A percentile compares a stretch with the other conserved stretches of the same genome.
Conservation (phyloP, 2,797 vertebrate species). For the Potorous gilbertii region DNA sequence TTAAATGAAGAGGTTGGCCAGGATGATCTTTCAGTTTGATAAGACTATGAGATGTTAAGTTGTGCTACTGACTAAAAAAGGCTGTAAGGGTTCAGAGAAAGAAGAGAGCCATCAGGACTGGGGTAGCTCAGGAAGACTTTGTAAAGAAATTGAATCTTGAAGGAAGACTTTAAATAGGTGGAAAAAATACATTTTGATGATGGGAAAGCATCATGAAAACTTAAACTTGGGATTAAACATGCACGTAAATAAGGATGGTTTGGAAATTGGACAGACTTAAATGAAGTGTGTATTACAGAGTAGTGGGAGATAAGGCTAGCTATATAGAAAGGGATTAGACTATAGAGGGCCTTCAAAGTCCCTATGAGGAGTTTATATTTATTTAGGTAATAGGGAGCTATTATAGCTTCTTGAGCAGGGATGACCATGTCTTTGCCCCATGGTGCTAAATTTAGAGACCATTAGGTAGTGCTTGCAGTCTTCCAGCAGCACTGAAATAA, state of each 20-base stretch:
- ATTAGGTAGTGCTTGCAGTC: neutral
- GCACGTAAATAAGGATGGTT: neutral
- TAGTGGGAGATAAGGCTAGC: neutral
- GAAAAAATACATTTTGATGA: neutral
- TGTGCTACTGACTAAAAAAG: neutral
- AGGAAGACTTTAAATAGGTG: neutral
- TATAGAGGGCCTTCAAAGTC: neutral
- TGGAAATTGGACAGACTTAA: neutral
- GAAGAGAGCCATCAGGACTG: neutral
- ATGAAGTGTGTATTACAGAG: neutral
- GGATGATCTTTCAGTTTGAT: neutral
- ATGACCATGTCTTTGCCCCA: neutral
- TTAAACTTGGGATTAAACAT: neutral
- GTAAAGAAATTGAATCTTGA: neutral
- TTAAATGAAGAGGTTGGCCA: neutral
- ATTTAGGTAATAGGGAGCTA: neutral
- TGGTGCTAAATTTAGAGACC: neutral
- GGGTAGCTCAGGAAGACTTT: neutral
- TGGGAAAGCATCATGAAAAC: neutral
- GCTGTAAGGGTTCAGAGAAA: neutral
- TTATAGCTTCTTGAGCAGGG: neutral
- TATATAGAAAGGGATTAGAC: neutral
- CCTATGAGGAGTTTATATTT: neutral
- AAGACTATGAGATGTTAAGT: neutral
- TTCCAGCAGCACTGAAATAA: neutral